Base-by-base conservation (phyloP, 2,797 vertebrate genomes). In the Sebastiscus albofasciatus region DNA sequence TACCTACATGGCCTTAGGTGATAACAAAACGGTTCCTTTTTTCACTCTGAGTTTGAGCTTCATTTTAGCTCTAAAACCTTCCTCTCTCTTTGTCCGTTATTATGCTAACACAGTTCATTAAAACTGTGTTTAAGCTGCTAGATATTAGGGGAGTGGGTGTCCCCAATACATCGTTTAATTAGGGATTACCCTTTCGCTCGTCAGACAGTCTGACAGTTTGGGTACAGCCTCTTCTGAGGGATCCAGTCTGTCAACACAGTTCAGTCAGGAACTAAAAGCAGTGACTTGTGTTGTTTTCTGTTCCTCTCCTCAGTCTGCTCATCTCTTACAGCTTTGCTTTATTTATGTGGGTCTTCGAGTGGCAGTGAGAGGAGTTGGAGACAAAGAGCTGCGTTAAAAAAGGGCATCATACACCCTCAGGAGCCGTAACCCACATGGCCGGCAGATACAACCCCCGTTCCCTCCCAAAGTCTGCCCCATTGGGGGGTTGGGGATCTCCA, bases 121-220 rank as follows among this genome's bases (percentile, higher is more conserved):
- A 78, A 78, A 67, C 29, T 4, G 29, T 3, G 36, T 82, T 78
- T 87, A 92, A 89, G 90, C 82, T 49, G 74, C 64, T 56, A 27
- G 75, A 86, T 88, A 90, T 80, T 56, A 60, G 67, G 49, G 74
- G 81, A 80, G 85, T 77, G 87, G 18, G 83, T 91, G 92, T 87
- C 92, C 89, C 55, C 78, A 85, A 90, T 92, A 88, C 75, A 58
- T 74, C 79, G 68, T 83, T 81, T 93, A 91, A 94, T 91, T 91
- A 91, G 84, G 92, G 91, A 94, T 94, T 95, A 92, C 87, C 90
- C 91, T 90, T 91, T 87, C 9, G n/a, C 90, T 90, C 80, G 70
- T 93, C 89, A 92, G 79, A 87, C 77, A 67, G 7, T 86, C 54
- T 93, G 93, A 94, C 92, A 92, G 93, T 94, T 94, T 94, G 93